Evolutionary conservation across 2,888 invertebrate species (phyloP), one percentile per base, ranked within the genome.

Genomic region (Rapana venosa): DNA sequence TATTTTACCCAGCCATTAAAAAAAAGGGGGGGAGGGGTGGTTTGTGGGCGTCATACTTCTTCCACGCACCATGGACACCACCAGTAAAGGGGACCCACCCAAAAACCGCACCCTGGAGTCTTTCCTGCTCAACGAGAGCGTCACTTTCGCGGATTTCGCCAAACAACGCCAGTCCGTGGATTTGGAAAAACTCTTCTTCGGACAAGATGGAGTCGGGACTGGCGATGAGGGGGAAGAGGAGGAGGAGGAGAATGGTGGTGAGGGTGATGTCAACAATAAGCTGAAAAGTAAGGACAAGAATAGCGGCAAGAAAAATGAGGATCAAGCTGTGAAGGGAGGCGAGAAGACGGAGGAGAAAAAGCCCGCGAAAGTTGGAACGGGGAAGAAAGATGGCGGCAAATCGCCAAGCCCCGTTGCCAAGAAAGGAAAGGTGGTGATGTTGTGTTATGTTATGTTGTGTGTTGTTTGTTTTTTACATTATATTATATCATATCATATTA

Each of bases 161-260:
- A 87, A 87, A 32, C 90, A 87, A 30, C 79, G 90, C 32, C 35
- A 87, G 70, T 90, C 90, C 1, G 90, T 90, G 47, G 90, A 90
- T 36, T 58, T 90, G 36, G 90, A 87, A 26, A 66, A 79, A n/a
- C 86, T 90, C 30, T 90, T 90, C 22, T 90, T 90, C 56, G 90
- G 90, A 17, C 58, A 79, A 30, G 47, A 79, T 0, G 83, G 83
- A 0, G 79, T 30, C 4, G 47, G 70, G 6, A 32, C 56, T 11
- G 81, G n/a, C 13, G 90, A 90, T 20, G 87, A 77, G 15, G 77
- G 61, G 22, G 87, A 89, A 22, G 86, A 47, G n/a, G 87, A 89
- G 6, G 77, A 74, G 17, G 32, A 86, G 6, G 70, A 56, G 0
- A 11, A 61, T 17, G 47, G 26, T 20, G 30, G 13, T 5, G n/a